Conservation (phyloP, 2,888 invertebrate species). For the Zygogramma bicolorata region DNA sequence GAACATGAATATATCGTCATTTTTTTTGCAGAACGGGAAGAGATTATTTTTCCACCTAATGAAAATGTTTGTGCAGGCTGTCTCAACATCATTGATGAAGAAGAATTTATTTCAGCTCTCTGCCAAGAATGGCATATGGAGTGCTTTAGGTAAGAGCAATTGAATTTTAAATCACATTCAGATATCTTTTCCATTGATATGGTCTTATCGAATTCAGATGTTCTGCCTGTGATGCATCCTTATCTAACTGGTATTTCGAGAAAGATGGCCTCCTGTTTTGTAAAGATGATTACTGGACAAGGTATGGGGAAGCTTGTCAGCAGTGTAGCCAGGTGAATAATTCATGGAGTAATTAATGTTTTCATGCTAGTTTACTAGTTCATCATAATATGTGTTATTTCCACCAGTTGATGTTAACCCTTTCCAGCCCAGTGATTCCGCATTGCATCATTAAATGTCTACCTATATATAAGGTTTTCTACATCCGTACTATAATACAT, state of each 20-base stretch:
- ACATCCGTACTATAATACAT: no score
- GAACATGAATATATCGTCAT: no score
- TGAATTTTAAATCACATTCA: not conserved
- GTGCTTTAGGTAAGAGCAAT: conserved; percentile 78
- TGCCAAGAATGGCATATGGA: conserved; percentile 91
- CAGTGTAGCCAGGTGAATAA: conserved; percentile 81
- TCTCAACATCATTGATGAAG: conserved; percentile 79
- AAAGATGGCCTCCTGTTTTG: conserved; percentile 91
- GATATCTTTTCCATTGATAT: not conserved
- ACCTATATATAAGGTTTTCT: no score
- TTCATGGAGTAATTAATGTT: not conserved
- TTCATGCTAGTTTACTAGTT: no score
- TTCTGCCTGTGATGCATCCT: conserved; percentile 86
- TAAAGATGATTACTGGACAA: conserved; percentile 88
- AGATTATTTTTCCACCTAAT: conserved; percentile 25
- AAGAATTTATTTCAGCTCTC: conserved; percentile 84
- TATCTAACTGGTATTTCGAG: conserved; percentile 94
- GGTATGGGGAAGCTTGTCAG: conserved; percentile 90
- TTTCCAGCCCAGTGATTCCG: no score
- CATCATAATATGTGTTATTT: no score
- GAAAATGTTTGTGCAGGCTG: conserved; percentile 76
- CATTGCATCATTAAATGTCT: no score
- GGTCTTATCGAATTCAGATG: conserved; percentile 72
- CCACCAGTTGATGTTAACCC: no score
- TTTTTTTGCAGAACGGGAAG: conserved; percentile 33